phyloP scores from a whole-genome alignment of 2,888 invertebrate genomes.

The Volucella inflata region DNA sequence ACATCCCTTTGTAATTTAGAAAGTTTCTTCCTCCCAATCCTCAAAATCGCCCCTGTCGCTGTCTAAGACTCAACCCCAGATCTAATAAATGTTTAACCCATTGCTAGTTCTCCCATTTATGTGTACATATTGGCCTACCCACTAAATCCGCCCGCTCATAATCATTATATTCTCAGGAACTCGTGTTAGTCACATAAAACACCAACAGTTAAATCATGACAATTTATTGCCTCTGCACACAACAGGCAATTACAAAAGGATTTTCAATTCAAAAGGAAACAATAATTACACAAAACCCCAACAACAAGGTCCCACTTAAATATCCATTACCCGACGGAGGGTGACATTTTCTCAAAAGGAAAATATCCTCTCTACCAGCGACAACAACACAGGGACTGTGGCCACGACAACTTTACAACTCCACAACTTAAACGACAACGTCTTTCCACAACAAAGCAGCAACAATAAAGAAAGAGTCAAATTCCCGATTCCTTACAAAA shows the following conservation, averaged over 20 bases:
- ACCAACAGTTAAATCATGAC: conserved; percentile 68
- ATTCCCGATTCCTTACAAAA: conserved; percentile 45
- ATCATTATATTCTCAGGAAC: conserved; percentile 61
- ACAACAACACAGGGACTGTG: conserved; percentile 8
- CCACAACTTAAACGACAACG: conserved; percentile 6
- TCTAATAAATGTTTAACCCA: no score
- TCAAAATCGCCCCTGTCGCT: no score
- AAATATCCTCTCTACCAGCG: conserved; percentile 34
- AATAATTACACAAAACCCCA: conserved; percentile 67
- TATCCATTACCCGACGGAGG: conserved; percentile 61
- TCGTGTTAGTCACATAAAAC: conserved; percentile 68
- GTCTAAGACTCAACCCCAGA: no score
- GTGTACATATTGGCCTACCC: background rate
- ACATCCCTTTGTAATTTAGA: no score
- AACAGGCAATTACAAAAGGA: conserved; percentile 74
- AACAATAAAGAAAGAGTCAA: conserved; percentile 38
- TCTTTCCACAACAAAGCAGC: conserved; percentile 3
- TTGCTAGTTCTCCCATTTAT: no score
- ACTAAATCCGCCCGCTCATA: conserved; percentile 14
- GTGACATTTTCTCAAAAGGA: conserved; percentile 44
- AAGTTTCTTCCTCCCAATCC: no score
- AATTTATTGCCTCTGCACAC: conserved; percentile 69
- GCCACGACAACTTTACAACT: background rate
- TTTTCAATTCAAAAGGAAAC: conserved; percentile 74
- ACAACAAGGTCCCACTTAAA: conserved; percentile 73